These are phyloP conservation scores for Aproaerema taeniolella DNA, from an alignment of 2,888 invertebrate species.

Conservation along the genomic window DNA sequence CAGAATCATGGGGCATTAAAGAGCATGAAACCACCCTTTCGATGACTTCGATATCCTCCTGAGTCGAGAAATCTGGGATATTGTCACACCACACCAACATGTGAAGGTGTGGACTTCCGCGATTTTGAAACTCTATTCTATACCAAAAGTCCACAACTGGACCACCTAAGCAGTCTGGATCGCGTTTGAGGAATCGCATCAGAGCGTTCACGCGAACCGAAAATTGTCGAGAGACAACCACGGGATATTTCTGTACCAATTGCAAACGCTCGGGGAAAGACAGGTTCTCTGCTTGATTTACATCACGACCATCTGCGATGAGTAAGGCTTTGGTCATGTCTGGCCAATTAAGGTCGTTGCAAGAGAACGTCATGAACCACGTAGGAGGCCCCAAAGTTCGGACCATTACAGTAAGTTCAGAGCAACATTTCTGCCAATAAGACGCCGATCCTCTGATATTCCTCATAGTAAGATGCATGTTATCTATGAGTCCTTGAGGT, in stretches of 20 bases:
- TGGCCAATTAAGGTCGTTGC: constrained; percentile 30
- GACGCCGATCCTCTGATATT: not conserved
- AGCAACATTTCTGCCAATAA: not conserved
- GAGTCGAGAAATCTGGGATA: constrained; percentile 20
- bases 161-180: constrained; percentile 1
- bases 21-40: constrained; percentile 25
- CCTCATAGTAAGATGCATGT: not conserved
- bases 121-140: constrained; percentile 12
- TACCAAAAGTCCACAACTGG: constrained; percentile 12
- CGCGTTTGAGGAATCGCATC: not conserved
- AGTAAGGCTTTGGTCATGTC: constrained; percentile 37
- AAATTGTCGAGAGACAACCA: constrained; percentile 26
- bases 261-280: constrained; percentile 13
- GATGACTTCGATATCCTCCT: constrained; percentile 21
- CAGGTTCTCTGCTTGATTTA: constrained; percentile 13
- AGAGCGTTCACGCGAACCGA: constrained; percentile 25
- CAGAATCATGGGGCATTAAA: not conserved
- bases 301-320: constrained; percentile 25
- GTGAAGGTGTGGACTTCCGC: constrained; percentile 14
- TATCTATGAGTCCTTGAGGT: not conserved
- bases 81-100: constrained; percentile 25
- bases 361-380: constrained; percentile 32
- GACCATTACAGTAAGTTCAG: constrained; percentile 34
- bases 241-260: constrained; percentile 19
- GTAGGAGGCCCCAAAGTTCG: constrained; percentile 33